Evolutionary conservation across 2,888 invertebrate species (phyloP).

Genomic region (Notodonta dromedarius): DNA sequence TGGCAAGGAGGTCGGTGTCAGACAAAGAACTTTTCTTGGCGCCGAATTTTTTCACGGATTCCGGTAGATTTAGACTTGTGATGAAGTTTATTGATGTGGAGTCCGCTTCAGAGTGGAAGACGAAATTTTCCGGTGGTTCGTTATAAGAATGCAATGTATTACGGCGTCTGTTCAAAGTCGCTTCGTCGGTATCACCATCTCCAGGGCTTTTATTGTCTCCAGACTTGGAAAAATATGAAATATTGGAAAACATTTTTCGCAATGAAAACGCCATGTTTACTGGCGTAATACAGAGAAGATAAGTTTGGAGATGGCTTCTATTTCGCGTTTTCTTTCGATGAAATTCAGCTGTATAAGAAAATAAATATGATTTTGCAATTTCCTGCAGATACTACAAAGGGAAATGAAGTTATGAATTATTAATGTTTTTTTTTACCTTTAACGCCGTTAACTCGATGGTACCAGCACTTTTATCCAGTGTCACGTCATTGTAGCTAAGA

Average conservation of each 20-base stretch:
- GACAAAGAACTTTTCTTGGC: constrained; percentile 67
- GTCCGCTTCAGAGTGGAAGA: constrained; percentile 64
- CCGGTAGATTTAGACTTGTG: constrained; percentile 53
- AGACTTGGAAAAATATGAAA: constrained; percentile 72
- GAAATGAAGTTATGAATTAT: constrained; percentile 8
- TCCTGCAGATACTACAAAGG: constrained; percentile 29
- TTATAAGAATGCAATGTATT: constrained; percentile 28
- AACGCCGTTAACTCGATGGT: constrained; percentile 23
- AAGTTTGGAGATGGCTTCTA: constrained; percentile 14
- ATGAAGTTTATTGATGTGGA: constrained; percentile 59
- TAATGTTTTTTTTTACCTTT: constrained; percentile 40
- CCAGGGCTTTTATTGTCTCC: constrained; percentile 38
- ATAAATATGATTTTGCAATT: constrained; percentile 12
- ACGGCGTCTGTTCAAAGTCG: constrained; percentile 24
- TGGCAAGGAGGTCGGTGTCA: constrained; percentile 64
- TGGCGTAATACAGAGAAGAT: constrained; percentile 8
- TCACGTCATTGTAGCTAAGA: constrained; percentile 47
- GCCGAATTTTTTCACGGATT: constrained; percentile 55
- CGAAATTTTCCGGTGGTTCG: constrained; percentile 38
- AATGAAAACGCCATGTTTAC: constrained; percentile 74
- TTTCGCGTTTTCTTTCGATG: constrained; percentile 10
- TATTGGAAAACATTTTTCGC: constrained; percentile 74
- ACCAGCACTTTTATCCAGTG: constrained; percentile 26
- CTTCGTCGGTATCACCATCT: constrained; percentile 14
- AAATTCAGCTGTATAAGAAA: constrained; percentile 15